phyloP scores from a whole-genome alignment of 2,797 vertebrate species.

The Enteromius trimaculatus region DNA sequence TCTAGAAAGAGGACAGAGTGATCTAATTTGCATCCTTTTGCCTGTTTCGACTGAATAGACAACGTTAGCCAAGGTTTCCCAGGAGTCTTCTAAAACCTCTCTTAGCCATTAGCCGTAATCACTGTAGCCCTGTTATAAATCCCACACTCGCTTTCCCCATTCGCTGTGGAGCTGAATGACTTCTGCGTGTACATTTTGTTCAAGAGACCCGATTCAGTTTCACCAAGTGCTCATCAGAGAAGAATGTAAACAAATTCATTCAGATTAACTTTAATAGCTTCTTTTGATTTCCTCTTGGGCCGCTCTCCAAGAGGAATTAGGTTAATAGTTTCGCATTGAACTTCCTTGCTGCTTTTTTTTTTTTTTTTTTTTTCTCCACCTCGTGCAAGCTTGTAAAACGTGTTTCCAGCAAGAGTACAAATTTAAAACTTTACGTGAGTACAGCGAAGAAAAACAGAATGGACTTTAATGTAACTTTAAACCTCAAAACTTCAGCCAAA shows the following conservation, averaged over 20 bases:
- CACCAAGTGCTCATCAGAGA: conserved; percentile 52
- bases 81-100: conserved; percentile 4
- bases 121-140: conserved; percentile 23
- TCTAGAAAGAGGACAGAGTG: background rate
- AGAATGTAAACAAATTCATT: conserved; percentile 69
- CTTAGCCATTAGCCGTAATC: conserved; percentile 21
- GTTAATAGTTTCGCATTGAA: conserved; percentile 55
- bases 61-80: background rate
- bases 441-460: conserved; percentile 44
- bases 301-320: conserved; percentile 59
- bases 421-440: conserved; percentile 34
- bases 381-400: conserved; percentile 37
- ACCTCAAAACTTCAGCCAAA: conserved; percentile 51
- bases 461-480: conserved; percentile 55
- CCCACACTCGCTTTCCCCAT: conserved; percentile 18
- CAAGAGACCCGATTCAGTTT: conserved; percentile 38
- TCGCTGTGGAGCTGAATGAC: conserved; percentile 21
- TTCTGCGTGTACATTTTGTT: conserved; percentile 21
- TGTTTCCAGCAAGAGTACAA: conserved; percentile 25
- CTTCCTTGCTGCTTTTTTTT: background rate
- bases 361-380: background rate
- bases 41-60: background rate
- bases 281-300: conserved; percentile 61
- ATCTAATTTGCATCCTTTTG: background rate
- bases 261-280: conserved; percentile 65